Evolutionary conservation across 1,140 invertebrate species (phyloP), one percentile per base, ranked within the genome.

Genomic region (Dinothrombium tinctorium): DNA sequence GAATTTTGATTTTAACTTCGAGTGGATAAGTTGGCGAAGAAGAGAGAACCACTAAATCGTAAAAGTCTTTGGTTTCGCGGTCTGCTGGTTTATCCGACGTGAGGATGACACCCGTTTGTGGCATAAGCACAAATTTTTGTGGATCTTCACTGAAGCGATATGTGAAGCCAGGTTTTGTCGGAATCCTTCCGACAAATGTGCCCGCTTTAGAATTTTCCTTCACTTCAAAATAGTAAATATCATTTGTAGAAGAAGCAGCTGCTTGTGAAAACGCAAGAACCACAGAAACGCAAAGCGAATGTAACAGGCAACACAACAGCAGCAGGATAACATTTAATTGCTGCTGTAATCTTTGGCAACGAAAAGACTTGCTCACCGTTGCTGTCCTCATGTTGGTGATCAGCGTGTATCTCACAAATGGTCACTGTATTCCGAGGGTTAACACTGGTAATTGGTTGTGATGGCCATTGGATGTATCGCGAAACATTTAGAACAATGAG

Each of bases 21-120:
- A 89, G 81, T 0, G 82, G 82, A 57, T 87, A 87, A 0, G 81
- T 87, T 3, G 83, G 81, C 53, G 84, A 80, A 53, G 78, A 84
- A 8, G 80, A 86, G 14, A 87, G 61, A 3, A 87, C 74, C 14
- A 89, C 81, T 38, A 87, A 64, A 52, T 86, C 81, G 56, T 82
- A 86, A 21, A 76, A 66, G 50, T 84, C 78, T 46, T 66, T 73
- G 4, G 67, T 65, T 55, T 89, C 82, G 4, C 82, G 62, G 59
- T 90, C 82, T 24, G 87, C 59, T 12, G 79, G 64, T 20, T 70
- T 67, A 39, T 73, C 73, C 1, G 81, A 87, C 47, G 65, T 68
- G 2, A 36, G 9, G 21, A 90, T 79, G 54, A 80, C 73, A 8
- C 82, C 82, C 1, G 72, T 75, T 3, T 71, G 67, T 1, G 73